Conservation (phyloP, 2,797 vertebrate genomes). For the Pseudochirops cupreus region DNA sequence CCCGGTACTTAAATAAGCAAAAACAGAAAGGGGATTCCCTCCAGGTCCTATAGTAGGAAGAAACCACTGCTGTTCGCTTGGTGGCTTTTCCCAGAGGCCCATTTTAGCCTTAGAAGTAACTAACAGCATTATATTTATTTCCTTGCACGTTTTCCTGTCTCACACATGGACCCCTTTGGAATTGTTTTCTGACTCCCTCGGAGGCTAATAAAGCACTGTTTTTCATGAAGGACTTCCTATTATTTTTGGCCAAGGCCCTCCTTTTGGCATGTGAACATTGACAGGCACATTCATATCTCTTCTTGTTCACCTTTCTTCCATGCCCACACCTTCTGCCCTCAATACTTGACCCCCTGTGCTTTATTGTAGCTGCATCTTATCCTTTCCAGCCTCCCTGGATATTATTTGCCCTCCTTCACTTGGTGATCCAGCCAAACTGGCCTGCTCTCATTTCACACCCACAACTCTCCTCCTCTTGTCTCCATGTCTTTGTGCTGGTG, state of each 20-base stretch:
- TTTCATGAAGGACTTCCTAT: conserved; percentile 2
- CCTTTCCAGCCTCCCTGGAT: conserved; percentile 17
- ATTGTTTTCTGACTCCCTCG: background rate
- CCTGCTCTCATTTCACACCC: background rate
- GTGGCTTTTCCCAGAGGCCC: background rate
- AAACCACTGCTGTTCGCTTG: background rate
- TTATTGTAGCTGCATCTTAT: conserved; percentile 30
- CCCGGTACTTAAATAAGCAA: background rate
- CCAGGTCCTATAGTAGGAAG: background rate
- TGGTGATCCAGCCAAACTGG: background rate
- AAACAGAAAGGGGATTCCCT: background rate
- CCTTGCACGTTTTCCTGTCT: background rate
- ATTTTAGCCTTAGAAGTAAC: background rate
- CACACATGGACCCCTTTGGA: background rate
- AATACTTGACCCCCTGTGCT: conserved; percentile 8
- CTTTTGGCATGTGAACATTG: conserved; percentile 47
- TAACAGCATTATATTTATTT: background rate
- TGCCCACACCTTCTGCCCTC: conserved; percentile 45
- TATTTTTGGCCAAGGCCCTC: conserved; percentile 49
- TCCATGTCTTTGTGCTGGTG: background rate
- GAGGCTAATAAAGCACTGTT: background rate
- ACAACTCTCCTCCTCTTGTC: background rate
- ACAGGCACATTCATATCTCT: conserved; percentile 55
- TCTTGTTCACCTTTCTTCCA: background rate
- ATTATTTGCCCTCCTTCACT: background rate